A percentile compares a stretch with the other conserved stretches of the same genome.
Conservation (phyloP, 2,888 invertebrate species). For the Sepiola atlantica region DNA sequence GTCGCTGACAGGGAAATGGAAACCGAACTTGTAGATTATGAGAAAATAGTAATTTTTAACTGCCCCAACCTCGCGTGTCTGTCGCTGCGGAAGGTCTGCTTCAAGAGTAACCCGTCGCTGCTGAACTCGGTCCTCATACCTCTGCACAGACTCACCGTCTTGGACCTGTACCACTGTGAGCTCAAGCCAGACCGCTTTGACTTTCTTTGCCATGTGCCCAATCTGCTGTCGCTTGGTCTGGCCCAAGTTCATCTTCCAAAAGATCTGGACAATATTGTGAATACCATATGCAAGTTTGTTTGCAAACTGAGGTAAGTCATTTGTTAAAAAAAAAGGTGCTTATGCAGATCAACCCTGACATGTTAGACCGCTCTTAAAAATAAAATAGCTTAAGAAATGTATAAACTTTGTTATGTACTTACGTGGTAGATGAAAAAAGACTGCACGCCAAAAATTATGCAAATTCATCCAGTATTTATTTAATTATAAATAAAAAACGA, state of each 20-base stretch:
- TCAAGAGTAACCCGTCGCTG: constrained; percentile 49
- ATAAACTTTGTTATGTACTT: too few species aligned
- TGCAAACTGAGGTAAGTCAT: constrained; percentile 76
- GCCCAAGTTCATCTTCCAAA: constrained; percentile 82
- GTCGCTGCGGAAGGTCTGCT: constrained; percentile 56
- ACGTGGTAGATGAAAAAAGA: too few species aligned
- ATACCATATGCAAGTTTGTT: constrained; percentile 75
- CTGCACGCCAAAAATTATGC: too few species aligned
- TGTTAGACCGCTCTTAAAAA: too few species aligned
- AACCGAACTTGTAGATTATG: constrained; percentile 42
- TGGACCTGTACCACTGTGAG: constrained; percentile 83
- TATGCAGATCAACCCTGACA: too few species aligned
- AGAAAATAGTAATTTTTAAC: constrained; percentile 50
- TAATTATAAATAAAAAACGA: too few species aligned
- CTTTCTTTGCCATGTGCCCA: constrained; percentile 81
- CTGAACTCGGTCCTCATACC: constrained; percentile 78
- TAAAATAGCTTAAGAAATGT: too few species aligned
- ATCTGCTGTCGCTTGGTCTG: constrained; percentile 84
- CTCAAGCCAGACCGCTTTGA: constrained; percentile 76
- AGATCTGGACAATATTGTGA: constrained; percentile 77
- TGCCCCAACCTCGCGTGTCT: constrained; percentile 55
- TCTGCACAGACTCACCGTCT: constrained; percentile 80
- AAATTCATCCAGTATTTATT: too few species aligned
- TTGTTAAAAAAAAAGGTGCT: neutral
- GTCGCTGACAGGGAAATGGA: constrained; percentile 32